These are phyloP conservation scores for Pocillopora damicornis DNA, from an alignment of 64 coral and sea anemone genomes.

Conservation along the genomic window DNA sequence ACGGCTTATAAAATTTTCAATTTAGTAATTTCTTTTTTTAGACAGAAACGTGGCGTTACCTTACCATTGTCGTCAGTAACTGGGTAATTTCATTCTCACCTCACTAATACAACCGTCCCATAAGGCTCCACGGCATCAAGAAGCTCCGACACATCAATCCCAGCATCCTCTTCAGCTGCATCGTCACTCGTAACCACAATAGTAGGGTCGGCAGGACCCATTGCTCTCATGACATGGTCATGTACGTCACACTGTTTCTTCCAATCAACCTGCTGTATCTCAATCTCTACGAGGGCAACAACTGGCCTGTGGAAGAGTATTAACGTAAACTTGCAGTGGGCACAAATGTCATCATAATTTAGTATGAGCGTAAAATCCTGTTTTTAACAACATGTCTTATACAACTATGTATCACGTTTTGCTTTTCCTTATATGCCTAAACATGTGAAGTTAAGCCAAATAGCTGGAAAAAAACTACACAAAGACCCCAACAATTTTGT, in stretches of 20 bases:
- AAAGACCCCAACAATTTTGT: too few species aligned
- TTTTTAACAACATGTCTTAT: too few species aligned
- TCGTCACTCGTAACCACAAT: constrained; percentile 81
- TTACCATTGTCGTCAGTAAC: too few species aligned
- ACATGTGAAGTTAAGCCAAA: too few species aligned
- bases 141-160: constrained; percentile 77
- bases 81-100: constrained; percentile 29
- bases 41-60: too few species aligned
- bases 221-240: constrained; percentile 82
- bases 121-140: constrained; percentile 70
- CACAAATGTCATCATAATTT: too few species aligned
- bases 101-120: constrained; percentile 87
- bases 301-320: constrained; percentile 64
- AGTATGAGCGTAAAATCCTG: neutral
- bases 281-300: constrained; percentile 87
- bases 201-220: constrained; percentile 98
- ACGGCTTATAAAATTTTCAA: too few species aligned
- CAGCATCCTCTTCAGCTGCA: constrained; percentile 21
- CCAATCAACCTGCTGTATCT: constrained; percentile 88
- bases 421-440: too few species aligned
- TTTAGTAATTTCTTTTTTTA: too few species aligned
- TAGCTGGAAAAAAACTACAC: too few species aligned
- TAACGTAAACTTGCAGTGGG: neutral
- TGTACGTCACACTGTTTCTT: constrained; percentile 73
- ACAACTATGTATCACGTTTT: too few species aligned